Evolutionary conservation across 2,888 invertebrate species (phyloP).

Genomic region (Lithodes maja): DNA sequence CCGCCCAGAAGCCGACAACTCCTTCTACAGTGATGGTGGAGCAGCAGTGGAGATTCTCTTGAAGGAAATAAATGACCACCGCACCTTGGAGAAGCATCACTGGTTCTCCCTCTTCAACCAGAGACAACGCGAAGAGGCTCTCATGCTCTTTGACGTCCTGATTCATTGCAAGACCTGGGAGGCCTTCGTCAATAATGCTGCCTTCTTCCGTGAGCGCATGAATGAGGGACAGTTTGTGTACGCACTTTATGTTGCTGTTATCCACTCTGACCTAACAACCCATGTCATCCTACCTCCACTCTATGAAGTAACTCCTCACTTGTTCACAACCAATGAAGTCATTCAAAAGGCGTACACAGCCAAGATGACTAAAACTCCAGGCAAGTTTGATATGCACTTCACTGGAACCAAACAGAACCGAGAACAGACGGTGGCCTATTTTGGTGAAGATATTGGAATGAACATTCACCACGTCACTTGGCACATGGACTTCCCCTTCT

Average conservation of each 20-base stretch:
- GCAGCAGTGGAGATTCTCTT: conserved; percentile 79
- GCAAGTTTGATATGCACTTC: conserved; percentile 72
- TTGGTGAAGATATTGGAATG: conserved; percentile 83
- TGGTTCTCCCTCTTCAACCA: conserved; percentile 80
- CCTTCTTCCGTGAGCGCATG: conserved; percentile 80
- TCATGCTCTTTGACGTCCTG: conserved; percentile 81
- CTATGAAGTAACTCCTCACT: conserved; percentile 82
- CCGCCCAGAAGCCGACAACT: conserved; percentile 79
- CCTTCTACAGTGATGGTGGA: conserved; percentile 79
- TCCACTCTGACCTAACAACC: conserved; percentile 75
- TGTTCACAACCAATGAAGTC: conserved; percentile 80
- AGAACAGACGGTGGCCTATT: conserved; percentile 81
- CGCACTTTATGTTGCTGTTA: conserved; percentile 79
- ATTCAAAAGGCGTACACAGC: conserved; percentile 77
- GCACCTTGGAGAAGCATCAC: conserved; percentile 78
- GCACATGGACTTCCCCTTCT: conserved; percentile 67
- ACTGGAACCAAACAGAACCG: conserved; percentile 75
- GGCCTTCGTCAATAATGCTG: conserved; percentile 82
- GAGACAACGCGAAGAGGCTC: conserved; percentile 80
- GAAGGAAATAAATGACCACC: conserved; percentile 78
- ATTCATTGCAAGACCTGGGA: conserved; percentile 83
- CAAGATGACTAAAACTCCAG: conserved; percentile 71
- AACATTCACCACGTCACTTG: conserved; percentile 79
- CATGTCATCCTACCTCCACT: conserved; percentile 80
- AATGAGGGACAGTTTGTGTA: conserved; percentile 82